Conservation (phyloP, 2,888 invertebrate species). For the Dasypogon diadema region DNA sequence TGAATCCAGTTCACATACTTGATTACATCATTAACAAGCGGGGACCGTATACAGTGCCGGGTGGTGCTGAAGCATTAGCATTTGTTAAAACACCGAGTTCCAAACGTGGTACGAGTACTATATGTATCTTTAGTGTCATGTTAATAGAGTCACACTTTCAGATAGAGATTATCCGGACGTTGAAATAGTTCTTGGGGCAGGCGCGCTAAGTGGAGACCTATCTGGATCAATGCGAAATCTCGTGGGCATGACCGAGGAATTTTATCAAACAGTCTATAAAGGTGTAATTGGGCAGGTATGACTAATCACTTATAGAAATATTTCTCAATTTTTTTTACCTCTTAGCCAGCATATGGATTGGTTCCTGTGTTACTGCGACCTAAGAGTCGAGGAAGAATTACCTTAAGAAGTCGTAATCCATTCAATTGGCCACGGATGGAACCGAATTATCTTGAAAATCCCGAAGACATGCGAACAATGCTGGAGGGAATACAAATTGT, state of each 20-base stretch:
- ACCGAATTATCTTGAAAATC: constrained; percentile 83
- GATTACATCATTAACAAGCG: constrained; percentile 74
- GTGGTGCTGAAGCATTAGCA: constrained; percentile 82
- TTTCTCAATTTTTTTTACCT: not conserved
- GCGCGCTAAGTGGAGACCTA: constrained; percentile 80
- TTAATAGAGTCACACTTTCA: constrained; percentile 51
- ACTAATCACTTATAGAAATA: not conserved
- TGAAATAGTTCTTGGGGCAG: constrained; percentile 83
- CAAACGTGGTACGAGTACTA: constrained; percentile 60
- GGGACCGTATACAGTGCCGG: constrained; percentile 82
- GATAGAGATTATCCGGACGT: constrained; percentile 77
- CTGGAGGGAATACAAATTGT: constrained; percentile 82
- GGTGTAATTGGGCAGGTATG: constrained; percentile 62
- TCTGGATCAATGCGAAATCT: constrained; percentile 76
- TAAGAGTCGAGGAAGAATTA: constrained; percentile 79
- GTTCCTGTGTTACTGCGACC: constrained; percentile 82
- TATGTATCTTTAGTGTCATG: no score
- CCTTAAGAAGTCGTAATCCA: constrained; percentile 79
- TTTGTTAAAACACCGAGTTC: constrained; percentile 78
- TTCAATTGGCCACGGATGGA: constrained; percentile 81
- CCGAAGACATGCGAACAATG: constrained; percentile 79
- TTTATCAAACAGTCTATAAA: constrained; percentile 67
- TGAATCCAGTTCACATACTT: constrained; percentile 72
- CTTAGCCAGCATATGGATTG: constrained; percentile 74
- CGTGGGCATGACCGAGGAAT: constrained; percentile 71